Conservation (phyloP, 2,888 invertebrate species). For the Caenorhabditis sp. region DNA sequence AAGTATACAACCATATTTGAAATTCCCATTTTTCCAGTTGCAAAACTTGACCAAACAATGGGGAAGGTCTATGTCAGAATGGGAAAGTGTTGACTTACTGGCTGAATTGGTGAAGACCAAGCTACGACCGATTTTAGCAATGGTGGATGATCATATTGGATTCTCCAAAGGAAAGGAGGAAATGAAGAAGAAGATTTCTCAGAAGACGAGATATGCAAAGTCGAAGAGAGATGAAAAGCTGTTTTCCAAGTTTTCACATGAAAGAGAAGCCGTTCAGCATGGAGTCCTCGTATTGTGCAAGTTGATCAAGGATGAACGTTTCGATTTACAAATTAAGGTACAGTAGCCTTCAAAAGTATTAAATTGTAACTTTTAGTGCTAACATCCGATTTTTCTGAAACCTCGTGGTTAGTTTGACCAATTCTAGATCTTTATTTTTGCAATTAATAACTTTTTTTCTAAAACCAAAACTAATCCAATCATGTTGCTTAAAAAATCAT, state of each 20-base stretch:
- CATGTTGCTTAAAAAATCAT: too few species aligned
- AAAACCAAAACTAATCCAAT: too few species aligned
- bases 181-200: slow-evolving; percentile 64
- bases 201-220: slow-evolving; percentile 59
- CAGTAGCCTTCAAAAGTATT: too few species aligned
- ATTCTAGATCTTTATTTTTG: too few species aligned
- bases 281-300: slow-evolving; percentile 56
- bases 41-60: slow-evolving; percentile 48
- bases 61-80: slow-evolving; percentile 49
- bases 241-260: slow-evolving; percentile 56
- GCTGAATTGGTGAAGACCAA: slow-evolving; percentile 54
- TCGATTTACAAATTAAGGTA: slow-evolving; percentile 66
- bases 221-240: slow-evolving; percentile 62
- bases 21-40: slow-evolving; percentile 25
- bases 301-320: slow-evolving; percentile 65
- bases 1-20: too few species aligned
- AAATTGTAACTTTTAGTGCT: too few species aligned
- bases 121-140: slow-evolving; percentile 49
- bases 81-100: slow-evolving; percentile 45
- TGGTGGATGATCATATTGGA: slow-evolving; percentile 66
- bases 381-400: too few species aligned
- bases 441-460: too few species aligned
- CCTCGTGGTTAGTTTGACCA: too few species aligned
- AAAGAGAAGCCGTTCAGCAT: slow-evolving; percentile 63
- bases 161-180: slow-evolving; percentile 65